Base-by-base conservation (phyloP, 2,797 vertebrate genomes). In the Distichodus sexfasciatus region DNA sequence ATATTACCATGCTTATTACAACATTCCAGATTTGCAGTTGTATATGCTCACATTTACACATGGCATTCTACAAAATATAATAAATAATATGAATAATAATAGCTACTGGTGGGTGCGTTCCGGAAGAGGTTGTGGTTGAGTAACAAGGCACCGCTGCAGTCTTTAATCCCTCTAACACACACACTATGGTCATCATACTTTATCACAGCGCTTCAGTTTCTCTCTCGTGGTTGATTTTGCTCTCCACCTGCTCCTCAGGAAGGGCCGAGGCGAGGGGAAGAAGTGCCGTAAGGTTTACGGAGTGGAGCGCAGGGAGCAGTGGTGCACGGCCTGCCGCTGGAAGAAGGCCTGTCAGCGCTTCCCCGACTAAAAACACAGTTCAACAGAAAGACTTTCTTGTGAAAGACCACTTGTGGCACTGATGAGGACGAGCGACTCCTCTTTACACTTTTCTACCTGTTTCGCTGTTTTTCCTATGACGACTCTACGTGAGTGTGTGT, bases 251-350 rank as follows among this genome's bases (percentile, higher is more conserved):
- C 1, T 47, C 19, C 21, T 21, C 19, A 94, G 93, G 82, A 93
- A 92, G 81, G 84, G 85, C 28, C 82, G 91, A 0, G 89, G 90
- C 0, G 91, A 92, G 74, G 90, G 90, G 60, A 92, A 91, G n/a
- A 92, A 92, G 76, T 92, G 91, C 76, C 87, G 91, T 4, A 92
- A 92, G 64, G 88, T 92, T 0, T 92, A 92, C 0, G 91, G 91
- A 6, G 88, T 92, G 5, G 91, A 92, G 76, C 87, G 85, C 51
- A 85, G 89, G 67, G 90, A 91, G 66, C 88, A 90, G 69, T 92
- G 91, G 91, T 92, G 91, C 81, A 91, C 91, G 0, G 88, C 90
- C 24, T 92, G 90, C 66, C 87, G 90, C 59, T 92, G 91, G 91
- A 92, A 92, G 82, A 92, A 92, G 61, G 91, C 91, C 26, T 92